Conservation (phyloP, 2,888 invertebrate species). For the Syritta pipiens region DNA sequence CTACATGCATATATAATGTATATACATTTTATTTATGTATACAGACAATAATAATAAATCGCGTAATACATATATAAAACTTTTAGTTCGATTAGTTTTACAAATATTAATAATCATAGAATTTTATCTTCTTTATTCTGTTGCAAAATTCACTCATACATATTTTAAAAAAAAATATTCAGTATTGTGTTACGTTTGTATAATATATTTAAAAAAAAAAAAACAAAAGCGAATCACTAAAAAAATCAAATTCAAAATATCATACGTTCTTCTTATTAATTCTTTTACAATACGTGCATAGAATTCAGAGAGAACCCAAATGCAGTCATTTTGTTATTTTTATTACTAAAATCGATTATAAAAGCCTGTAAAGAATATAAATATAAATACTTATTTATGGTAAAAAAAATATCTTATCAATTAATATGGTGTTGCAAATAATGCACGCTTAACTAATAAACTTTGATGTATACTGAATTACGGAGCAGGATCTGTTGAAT, state of each 20-base stretch:
- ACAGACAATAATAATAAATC: conserved; percentile 48
- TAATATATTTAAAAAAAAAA: conserved; percentile 42
- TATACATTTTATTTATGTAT: conserved; percentile 51
- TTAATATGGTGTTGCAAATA: conserved; percentile 52
- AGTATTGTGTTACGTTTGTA: conserved; percentile 29
- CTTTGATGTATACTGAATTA: conserved; percentile 6
- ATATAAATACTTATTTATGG: conserved; percentile 65
- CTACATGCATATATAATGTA: conserved; percentile 51
- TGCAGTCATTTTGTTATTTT: conserved; percentile 4
- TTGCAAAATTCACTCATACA: conserved; percentile 49
- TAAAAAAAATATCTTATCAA: conserved; percentile 50
- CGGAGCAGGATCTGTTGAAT: conserved; percentile 24
- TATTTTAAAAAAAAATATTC: conserved; percentile 20
- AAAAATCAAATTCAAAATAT: conserved; percentile 10
- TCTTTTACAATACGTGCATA: neutral
- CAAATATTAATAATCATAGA: conserved; percentile 42
- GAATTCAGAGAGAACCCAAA: conserved; percentile 1
- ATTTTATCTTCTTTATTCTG: conserved; percentile 21
- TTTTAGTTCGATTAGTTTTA: conserved; percentile 56
- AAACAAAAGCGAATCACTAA: conserved; percentile 42
- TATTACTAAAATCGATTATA: conserved; percentile 43
- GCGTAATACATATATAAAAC: conserved; percentile 41
- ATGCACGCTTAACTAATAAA: conserved; percentile 50
- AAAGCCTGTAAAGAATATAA: conserved; percentile 54
- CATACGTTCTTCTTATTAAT: neutral